Conservation (phyloP, 2,797 vertebrate genomes). For the Bucorvus abyssinicus region DNA sequence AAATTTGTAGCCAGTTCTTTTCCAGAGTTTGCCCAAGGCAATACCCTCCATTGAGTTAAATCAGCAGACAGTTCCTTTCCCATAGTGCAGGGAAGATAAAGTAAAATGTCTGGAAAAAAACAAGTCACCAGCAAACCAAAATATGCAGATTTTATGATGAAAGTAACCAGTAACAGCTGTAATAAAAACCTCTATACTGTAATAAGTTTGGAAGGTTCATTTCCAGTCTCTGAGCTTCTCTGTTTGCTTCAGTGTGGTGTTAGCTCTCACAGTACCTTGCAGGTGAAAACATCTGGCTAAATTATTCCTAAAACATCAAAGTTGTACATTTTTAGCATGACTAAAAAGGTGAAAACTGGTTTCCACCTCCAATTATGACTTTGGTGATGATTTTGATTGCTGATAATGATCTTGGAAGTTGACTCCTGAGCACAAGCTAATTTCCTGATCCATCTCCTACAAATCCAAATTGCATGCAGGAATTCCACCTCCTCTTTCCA, state of each 20-base stretch:
- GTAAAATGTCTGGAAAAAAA: background rate
- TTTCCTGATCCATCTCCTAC: background rate
- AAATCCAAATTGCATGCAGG: background rate
- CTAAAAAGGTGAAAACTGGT: background rate
- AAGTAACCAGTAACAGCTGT: background rate
- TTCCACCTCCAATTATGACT: background rate
- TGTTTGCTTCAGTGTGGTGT: background rate
- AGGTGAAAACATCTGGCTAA: background rate
- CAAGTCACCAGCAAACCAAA: background rate
- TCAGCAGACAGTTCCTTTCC: background rate
- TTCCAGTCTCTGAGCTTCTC: background rate
- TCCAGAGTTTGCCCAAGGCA: background rate
- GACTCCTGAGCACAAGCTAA: background rate
- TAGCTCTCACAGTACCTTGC: background rate
- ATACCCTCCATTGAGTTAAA: background rate
- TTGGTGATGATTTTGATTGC: background rate
- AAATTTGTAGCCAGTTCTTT: background rate
- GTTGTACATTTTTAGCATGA: background rate
- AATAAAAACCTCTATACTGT: background rate
- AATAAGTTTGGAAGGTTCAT: background rate
- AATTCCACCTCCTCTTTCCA: slow-evolving; percentile 2
- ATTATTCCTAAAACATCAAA: background rate
- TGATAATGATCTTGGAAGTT: background rate
- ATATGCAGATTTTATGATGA: background rate
- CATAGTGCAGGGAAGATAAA: background rate